Conservation (phyloP, 2,888 invertebrate genomes). For the Aspidapion aeneum region DNA sequence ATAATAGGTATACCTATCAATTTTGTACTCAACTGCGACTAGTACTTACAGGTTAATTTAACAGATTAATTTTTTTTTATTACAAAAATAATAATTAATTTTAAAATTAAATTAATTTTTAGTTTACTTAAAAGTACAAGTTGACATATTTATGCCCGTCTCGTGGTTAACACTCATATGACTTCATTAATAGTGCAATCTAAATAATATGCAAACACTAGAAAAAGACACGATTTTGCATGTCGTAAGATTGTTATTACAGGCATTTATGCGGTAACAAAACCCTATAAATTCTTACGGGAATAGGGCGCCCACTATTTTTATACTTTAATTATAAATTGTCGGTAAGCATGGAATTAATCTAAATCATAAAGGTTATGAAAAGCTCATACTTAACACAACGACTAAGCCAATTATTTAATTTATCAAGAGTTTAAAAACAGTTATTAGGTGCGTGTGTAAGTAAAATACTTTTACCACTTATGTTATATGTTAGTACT, state of each 20-base stretch:
- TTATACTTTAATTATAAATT: background rate
- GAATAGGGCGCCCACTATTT: background rate
- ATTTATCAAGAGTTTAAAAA: background rate
- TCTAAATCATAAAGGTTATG: background rate
- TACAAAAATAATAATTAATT: too few species aligned
- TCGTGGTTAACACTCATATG: slow-evolving; percentile 35
- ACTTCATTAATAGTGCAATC: slow-evolving; percentile 42
- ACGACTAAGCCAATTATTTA: background rate
- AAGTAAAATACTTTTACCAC: background rate
- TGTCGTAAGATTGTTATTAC: background rate
- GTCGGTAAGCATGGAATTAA: background rate
- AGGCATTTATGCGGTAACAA: background rate
- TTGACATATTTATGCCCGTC: slow-evolving; percentile 14
- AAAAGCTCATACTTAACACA: background rate
- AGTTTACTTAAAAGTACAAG: too few species aligned
- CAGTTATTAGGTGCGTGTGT: too few species aligned
- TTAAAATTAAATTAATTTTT: too few species aligned
- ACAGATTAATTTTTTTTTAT: too few species aligned
- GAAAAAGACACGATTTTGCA: slow-evolving; percentile 33
- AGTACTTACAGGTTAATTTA: too few species aligned
- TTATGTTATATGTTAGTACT: too few species aligned
- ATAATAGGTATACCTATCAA: too few species aligned
- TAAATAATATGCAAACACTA: slow-evolving; percentile 40
- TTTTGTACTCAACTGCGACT: too few species aligned
- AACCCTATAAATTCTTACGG: background rate